Evolutionary conservation across 2,113 vertebrate species (phyloP), one percentile per base, ranked within the genome.

Genomic region (Paratilapia polleni): DNA sequence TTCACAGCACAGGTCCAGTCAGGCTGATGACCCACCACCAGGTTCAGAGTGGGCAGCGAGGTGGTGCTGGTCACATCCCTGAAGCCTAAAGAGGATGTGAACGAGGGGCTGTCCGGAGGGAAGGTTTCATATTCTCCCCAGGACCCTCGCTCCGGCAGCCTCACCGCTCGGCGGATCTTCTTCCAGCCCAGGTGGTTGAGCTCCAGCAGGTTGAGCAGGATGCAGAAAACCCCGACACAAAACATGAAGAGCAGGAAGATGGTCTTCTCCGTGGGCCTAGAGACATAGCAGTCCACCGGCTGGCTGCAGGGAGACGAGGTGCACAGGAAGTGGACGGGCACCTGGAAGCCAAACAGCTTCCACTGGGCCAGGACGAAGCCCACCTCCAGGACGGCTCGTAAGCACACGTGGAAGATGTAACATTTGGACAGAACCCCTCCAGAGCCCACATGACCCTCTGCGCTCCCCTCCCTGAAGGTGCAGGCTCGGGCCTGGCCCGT

Each of bases 181-280:
- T 96, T 96, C 95, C 96, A 96, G 83, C 94, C 96, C 73, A 96
- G 86, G 77, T 96, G 95, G 84, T 96, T 96, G 58, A 96, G 95
- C 88, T 96, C 96, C 2, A 96, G 87, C 83, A 96, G 75, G 87
- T 96, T 96, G 34, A 96, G 93, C 31, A 95, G 70, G 66, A 96
- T 93, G 77, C 96, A 96, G 87, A 96, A 95, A 56, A 95, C 47
- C 0, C 96, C 94, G 0, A 96, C 95, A 1, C 92, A 94, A 78
- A 96, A 96, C 95, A 96, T 96, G 80, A 96, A 96, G 38, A 96
- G 86, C 49, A 96, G 80, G 85, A 96, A 96, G 60, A 96, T 90
- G 57, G 94, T 96, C 80, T 96, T 96, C 89, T 96, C 96, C 0
- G 96, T 96, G 73, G 96, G 96, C 5, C 96, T 89, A 12, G 96